These are phyloP conservation scores for Perithous albicinctus DNA, from an alignment of 2,888 invertebrate genomes.

Conservation along the genomic window DNA sequence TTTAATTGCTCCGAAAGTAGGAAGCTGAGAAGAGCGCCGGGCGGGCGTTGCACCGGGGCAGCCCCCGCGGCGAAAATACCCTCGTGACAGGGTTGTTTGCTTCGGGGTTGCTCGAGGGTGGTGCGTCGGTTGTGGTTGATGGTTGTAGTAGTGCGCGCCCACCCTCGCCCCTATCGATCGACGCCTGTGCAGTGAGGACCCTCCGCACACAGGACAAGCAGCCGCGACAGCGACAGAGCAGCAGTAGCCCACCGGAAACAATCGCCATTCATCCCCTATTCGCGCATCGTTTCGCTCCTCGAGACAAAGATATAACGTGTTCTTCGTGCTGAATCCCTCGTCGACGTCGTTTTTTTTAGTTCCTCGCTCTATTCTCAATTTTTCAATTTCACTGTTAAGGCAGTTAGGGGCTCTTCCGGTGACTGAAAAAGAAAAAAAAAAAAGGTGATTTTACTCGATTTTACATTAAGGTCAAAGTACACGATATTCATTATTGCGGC, in stretches of 20 bases:
- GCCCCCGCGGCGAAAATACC: conserved; percentile 21
- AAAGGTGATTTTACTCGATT: conserved; percentile 45
- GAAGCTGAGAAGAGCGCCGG: neutral
- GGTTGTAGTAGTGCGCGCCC: conserved; percentile 64
- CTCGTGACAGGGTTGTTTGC: conserved; percentile 19
- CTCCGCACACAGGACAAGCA: conserved; percentile 68
- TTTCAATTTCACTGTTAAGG: neutral
- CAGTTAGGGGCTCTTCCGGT: neutral
- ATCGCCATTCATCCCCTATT: conserved; percentile 73
- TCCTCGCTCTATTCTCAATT: neutral
- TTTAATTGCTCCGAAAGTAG: conserved; percentile 3
- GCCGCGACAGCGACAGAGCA: conserved; percentile 58
- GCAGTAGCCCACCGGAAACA: conserved; percentile 71
- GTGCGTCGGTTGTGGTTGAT: conserved; percentile 33
- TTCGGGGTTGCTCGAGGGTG: conserved; percentile 2
- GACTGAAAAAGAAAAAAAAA: conserved; percentile 16
- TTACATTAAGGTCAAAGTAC: conserved; percentile 2
- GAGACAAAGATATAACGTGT: too few relatives aligned
- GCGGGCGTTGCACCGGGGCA: neutral
- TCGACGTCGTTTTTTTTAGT: neutral
- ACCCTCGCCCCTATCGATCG: conserved; percentile 78
- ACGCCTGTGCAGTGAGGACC: conserved; percentile 80
- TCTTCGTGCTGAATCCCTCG: conserved; percentile 2
- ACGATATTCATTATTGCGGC: conserved; percentile 5
- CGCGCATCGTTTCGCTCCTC: conserved; percentile 84